Percentiles rank a stretch among this genome's conserved stretches.
phyloP scores from a whole-genome alignment of 2,113 vertebrate species.

The Scytalopus superciliaris region DNA sequence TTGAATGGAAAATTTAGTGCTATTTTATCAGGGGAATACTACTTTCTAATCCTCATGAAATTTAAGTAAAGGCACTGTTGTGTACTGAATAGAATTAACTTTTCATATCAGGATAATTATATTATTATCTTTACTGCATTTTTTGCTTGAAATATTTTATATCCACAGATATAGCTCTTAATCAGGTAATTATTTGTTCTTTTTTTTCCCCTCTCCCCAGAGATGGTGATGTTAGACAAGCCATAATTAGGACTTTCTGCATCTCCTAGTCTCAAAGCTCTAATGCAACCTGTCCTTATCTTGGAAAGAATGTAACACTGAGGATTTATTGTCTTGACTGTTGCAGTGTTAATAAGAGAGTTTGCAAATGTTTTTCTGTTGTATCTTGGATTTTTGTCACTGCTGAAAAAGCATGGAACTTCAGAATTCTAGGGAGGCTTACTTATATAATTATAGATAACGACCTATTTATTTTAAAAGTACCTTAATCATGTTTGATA shows the following conservation, averaged over 20 bases:
- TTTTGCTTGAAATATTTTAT: not conserved
- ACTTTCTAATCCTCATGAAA: not conserved
- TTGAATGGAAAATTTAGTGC: not conserved
- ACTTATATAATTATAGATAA: not conserved
- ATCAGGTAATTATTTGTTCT: not conserved
- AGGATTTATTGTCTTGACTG: not conserved
- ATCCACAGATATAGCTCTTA: not conserved
- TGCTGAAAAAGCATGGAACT: not conserved
- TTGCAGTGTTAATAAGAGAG: not conserved
- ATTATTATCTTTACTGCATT: not conserved
- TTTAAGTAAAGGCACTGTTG: not conserved
- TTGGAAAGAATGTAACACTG: not conserved
- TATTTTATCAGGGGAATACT: not conserved
- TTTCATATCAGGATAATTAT: not conserved
- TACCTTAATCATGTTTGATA: not conserved
- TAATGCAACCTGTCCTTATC: not conserved
- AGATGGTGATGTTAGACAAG: not conserved
- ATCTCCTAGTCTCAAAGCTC: not conserved
- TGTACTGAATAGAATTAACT: not conserved
- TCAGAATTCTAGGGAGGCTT: not conserved
- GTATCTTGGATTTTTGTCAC: not conserved
- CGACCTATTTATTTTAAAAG: not conserved
- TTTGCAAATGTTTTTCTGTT: not conserved
- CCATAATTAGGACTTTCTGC: not conserved
- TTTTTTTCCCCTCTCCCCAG: fast-evolving